These are phyloP conservation scores for Teleogryllus occipitalis DNA, from an alignment of 1,140 invertebrate genomes.

Conservation along the genomic window DNA sequence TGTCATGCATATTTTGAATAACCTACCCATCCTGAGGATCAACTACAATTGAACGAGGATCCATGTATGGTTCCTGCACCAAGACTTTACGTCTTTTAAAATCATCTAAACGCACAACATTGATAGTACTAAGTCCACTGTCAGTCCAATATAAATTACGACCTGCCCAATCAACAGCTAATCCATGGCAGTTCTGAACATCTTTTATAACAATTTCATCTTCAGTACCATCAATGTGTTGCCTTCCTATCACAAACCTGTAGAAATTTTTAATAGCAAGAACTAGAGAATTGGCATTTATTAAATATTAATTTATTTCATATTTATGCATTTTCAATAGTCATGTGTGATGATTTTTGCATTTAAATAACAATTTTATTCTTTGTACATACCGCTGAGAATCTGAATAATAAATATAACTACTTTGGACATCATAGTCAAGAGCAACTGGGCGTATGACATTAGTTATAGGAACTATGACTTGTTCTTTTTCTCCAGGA, in stretches of 20 bases:
- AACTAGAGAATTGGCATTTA: neutral
- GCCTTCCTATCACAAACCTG: conserved; percentile 41
- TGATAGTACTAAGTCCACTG: conserved; percentile 50
- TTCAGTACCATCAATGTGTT: conserved; percentile 35
- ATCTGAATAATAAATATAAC: conserved; percentile 63
- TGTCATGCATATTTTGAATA: neutral
- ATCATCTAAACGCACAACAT: conserved; percentile 50
- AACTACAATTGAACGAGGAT: conserved; percentile 58
- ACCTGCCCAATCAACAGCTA: conserved; percentile 71
- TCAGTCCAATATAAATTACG: conserved; percentile 79
- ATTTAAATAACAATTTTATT: neutral
- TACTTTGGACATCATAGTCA: conserved; percentile 56
- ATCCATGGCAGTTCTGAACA: conserved; percentile 52
- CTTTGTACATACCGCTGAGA: conserved; percentile 38
- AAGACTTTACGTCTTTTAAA: conserved; percentile 43
- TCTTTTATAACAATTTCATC: conserved; percentile 37
- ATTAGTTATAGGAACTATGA: conserved; percentile 57
- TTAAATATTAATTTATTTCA: neutral
- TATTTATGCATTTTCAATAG: neutral
- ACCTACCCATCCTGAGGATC: conserved; percentile 50
- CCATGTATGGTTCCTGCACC: conserved; percentile 41
- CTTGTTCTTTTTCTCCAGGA: conserved; percentile 35
- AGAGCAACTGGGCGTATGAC: conserved; percentile 52
- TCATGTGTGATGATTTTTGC: neutral
- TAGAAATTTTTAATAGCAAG: neutral